Conservation (phyloP, 2,113 vertebrate species). For the Kryptolebias marmoratus region DNA sequence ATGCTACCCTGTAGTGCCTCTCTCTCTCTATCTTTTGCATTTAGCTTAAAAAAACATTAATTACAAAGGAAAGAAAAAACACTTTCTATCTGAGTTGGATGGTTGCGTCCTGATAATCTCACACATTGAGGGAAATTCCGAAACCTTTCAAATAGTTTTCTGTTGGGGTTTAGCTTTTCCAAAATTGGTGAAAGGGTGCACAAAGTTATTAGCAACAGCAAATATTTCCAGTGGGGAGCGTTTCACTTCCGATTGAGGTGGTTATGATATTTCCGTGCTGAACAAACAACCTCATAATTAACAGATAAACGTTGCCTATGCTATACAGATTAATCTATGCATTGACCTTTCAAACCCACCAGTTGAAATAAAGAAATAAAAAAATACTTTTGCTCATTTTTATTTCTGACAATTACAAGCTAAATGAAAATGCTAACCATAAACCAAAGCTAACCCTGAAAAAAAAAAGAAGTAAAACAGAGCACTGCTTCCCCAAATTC, state of each 20-base stretch:
- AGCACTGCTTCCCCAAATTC: conserved; percentile 19
- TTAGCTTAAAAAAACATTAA: not conserved
- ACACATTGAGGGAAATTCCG: conserved; percentile 50
- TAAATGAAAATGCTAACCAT: not conserved
- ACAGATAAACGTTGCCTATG: not conserved
- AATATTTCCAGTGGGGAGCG: conserved; percentile 54
- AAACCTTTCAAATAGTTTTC: conserved; percentile 27
- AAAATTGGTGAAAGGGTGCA: conserved; percentile 29
- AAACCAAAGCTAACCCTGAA: not conserved
- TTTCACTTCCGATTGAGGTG: conserved; percentile 48
- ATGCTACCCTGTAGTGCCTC: not conserved
- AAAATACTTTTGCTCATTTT: not conserved
- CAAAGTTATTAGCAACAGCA: conserved; percentile 50
- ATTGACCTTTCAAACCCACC: not conserved
- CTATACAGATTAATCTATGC: not conserved
- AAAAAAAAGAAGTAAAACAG: conserved; percentile 2
- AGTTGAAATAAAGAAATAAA: not conserved
- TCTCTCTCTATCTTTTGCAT: not conserved
- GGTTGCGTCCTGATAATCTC: conserved; percentile 40
- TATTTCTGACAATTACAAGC: not conserved
- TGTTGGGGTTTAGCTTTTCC: conserved; percentile 44
- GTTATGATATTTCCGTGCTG: conserved; percentile 33
- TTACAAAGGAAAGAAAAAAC: not conserved
- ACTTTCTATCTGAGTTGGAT: conserved; percentile 9
- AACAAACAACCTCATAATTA: conserved; percentile 18